phyloP scores from a whole-genome alignment of 2,888 invertebrate genomes.

The Heliconius charithonia region DNA sequence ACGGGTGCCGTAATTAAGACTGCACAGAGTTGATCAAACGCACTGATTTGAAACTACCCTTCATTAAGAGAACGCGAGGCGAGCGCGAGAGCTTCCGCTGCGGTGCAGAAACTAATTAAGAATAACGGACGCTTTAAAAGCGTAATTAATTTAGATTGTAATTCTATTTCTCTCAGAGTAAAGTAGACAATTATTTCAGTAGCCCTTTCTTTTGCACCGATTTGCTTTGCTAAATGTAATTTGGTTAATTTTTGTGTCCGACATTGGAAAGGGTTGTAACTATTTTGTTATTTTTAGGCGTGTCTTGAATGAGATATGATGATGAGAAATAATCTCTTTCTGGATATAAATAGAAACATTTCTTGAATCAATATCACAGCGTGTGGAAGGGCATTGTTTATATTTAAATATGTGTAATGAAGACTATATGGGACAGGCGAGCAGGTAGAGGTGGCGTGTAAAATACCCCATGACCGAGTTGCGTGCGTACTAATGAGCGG shows the following conservation, averaged over 20 bases:
- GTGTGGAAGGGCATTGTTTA: slow-evolving; percentile 66
- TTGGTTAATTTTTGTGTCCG: slow-evolving; percentile 79
- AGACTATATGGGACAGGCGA: slow-evolving; percentile 56
- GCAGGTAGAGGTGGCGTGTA: slow-evolving; percentile 55
- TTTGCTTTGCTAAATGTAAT: slow-evolving; percentile 80
- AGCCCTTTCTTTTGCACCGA: slow-evolving; percentile 82
- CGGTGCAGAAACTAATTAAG: slow-evolving; percentile 84
- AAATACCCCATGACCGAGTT: slow-evolving; percentile 55
- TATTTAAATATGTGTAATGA: slow-evolving; percentile 67
- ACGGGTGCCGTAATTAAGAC: slow-evolving; percentile 84
- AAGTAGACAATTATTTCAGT: slow-evolving; percentile 83
- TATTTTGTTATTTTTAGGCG: slow-evolving; percentile 54
- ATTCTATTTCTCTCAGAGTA: slow-evolving; percentile 83
- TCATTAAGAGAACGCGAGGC: slow-evolving; percentile 81
- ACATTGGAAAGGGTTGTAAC: slow-evolving; percentile 66
- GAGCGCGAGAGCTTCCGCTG: slow-evolving; percentile 76
- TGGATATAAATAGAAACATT: not conserved
- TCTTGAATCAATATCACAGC: slow-evolving; percentile 45
- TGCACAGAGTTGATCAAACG: slow-evolving; percentile 85
- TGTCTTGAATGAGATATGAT: slow-evolving; percentile 47
- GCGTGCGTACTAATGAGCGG: slow-evolving; percentile 78
- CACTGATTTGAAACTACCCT: slow-evolving; percentile 84
- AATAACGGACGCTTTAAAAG: slow-evolving; percentile 84
- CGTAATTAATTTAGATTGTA: slow-evolving; percentile 85
- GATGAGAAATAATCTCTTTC: slow-evolving; percentile 22